phyloP scores from a whole-genome alignment of 1,140 invertebrate species.

The Gonatopus flavifemur region DNA sequence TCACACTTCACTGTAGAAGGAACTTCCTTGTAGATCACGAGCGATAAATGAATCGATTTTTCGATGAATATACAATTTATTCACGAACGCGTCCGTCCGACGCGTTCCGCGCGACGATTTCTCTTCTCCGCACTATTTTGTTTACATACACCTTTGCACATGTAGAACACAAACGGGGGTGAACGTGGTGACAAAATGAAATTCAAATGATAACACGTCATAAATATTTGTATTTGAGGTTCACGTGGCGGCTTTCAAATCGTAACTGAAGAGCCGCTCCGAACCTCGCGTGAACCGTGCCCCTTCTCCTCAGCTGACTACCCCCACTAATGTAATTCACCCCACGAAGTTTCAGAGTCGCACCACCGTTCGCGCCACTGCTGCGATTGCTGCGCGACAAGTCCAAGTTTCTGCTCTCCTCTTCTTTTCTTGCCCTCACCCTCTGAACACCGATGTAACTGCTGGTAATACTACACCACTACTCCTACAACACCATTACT shows the following conservation, averaged over 20 bases:
- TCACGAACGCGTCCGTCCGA: too few species aligned
- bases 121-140: too few species aligned
- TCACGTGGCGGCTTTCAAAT: slow-evolving; percentile 37
- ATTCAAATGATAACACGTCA: too few species aligned
- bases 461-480: slow-evolving; percentile 1
- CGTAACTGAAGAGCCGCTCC: slow-evolving; percentile 28
- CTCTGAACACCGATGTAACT: background rate
- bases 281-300: slow-evolving; percentile 15
- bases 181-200: too few species aligned
- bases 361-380: background rate
- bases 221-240: slow-evolving; percentile 14
- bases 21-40: too few species aligned
- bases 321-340: slow-evolving; percentile 22
- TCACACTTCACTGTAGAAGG: too few species aligned
- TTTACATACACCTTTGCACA: too few species aligned
- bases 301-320: slow-evolving; percentile 26
- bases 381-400: background rate
- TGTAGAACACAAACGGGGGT: too few species aligned
- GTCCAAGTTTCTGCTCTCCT: background rate
- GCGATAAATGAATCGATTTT: too few species aligned
- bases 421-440: background rate
- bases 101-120: too few species aligned
- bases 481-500: slow-evolving; percentile 17
- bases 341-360: background rate
- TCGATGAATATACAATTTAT: too few species aligned